Base-by-base conservation (phyloP, 2,888 invertebrate species). In the Chirona hameri region DNA sequence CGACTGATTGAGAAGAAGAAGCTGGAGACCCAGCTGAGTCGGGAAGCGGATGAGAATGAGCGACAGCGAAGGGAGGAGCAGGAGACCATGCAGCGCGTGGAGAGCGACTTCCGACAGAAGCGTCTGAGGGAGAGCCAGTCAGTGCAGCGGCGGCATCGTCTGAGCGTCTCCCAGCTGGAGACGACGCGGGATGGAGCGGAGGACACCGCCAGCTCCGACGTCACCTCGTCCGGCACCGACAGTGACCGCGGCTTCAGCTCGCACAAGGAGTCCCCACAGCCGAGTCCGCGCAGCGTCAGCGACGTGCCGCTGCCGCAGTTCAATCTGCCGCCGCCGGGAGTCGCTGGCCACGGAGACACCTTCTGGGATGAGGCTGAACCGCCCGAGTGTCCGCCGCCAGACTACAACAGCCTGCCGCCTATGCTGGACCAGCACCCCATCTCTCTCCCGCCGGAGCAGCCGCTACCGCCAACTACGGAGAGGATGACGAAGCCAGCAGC, bases 31-130 rank as follows among this genome's bases (percentile, higher is more conserved):
- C 83, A 83, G 48, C 69, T 84, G 39, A 48, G 82, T 21, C 83
- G 82, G 31, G 84, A 84, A 57, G 83, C 84, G 3, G 85, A 83
- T 18, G 84, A 83, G 79, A 84, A 85, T 80, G 85, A 84, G 79
- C 83, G 48, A 31, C 82, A 65, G 18, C 81, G 84, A n/a, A 27
- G 18, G n/a, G 14, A 39, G 46, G 82, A 82, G 82, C 65, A 65
- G 57, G 82, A 82, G 82, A 21, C 57, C 21, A 72, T 84, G 76
- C 82, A 84, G 81, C 84, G 84, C 29, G 83, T 84, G 82, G 84
- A 86, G 87, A 95, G 95, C 87, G 95, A 95, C 88, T 95, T 95
- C 88, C 95, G 95, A 87, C 90, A 92, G 85, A 95, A 95, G 88
- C 90, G 95, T 79, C 94, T 94, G 60, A 89, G 90, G 48, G 89